Evolutionary conservation across 2,113 vertebrate species (phyloP).

Genomic region (Solenodon paradoxus): DNA sequence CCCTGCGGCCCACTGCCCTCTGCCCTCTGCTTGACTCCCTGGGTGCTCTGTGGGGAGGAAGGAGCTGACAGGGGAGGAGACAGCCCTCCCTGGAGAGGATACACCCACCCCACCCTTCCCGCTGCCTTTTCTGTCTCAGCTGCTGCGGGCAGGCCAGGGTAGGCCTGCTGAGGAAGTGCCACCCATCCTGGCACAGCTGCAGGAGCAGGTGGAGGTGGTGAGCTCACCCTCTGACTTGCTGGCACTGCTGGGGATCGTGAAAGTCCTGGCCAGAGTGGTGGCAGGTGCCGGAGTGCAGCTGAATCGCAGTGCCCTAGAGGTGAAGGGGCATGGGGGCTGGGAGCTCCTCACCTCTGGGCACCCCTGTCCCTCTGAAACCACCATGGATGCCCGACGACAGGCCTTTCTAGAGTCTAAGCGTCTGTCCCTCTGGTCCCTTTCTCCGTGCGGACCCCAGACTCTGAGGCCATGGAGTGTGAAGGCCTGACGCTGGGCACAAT

Average conservation of each 20-base stretch:
- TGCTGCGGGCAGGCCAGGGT: constrained; percentile 72
- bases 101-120: rapidly evolving
- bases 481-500: not conserved
- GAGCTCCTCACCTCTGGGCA: not conserved
- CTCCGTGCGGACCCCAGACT: not conserved
- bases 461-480: not conserved
- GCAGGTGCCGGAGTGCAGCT: constrained; percentile 15
- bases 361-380: not conserved
- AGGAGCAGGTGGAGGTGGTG: rapidly evolving
- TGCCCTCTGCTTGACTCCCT: not conserved
- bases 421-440: not conserved
- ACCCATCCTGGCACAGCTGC: not conserved
- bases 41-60: not conserved
- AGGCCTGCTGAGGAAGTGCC: constrained; percentile 34
- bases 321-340: not conserved
- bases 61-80: not conserved
- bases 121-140: constrained; percentile 39
- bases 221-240: constrained; percentile 46
- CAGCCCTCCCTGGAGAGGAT: not conserved
- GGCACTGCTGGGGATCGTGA: constrained; percentile 34
- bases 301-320: constrained; percentile 8
- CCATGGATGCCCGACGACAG: not conserved
- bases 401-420: not conserved
- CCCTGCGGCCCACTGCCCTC: not conserved
- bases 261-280: constrained; percentile 41